Conservation (phyloP, 1,140 invertebrate species). For the Megalopta genalis region DNA sequence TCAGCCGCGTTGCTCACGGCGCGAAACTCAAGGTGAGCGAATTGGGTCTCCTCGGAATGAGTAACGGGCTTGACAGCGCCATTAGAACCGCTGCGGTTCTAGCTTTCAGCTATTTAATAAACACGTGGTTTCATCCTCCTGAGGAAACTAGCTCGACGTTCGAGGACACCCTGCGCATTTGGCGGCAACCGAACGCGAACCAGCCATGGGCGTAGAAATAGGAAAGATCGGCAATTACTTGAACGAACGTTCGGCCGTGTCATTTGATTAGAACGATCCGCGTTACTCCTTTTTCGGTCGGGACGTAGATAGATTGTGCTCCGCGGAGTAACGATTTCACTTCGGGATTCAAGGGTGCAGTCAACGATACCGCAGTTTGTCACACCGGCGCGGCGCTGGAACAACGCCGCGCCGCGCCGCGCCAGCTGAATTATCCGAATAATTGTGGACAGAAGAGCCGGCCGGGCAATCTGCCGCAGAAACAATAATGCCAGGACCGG, state of each 20-base stretch:
- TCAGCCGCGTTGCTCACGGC: not conserved
- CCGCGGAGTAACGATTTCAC: not conserved
- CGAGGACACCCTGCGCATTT: too few species aligned
- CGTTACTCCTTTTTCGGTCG: not conserved
- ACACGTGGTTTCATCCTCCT: not conserved
- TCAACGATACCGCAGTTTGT: constrained; percentile 28
- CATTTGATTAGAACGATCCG: constrained; percentile 17
- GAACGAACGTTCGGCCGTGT: not conserved
- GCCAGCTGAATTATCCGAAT: constrained; percentile 69
- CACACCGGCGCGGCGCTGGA: constrained; percentile 40
- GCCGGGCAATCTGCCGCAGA: constrained; percentile 58
- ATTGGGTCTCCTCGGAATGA: not conserved
- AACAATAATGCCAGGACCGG: constrained; percentile 67
- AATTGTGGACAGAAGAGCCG: constrained; percentile 56
- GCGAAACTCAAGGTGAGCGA: not conserved
- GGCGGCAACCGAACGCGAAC: too few species aligned
- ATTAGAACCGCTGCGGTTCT: not conserved
- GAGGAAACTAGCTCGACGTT: too few species aligned
- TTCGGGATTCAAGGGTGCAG: constrained; percentile 25
- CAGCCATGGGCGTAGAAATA: not conserved
- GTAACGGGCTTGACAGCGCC: not conserved
- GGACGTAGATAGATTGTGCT: constrained; percentile 14
- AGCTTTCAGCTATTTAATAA: not conserved
- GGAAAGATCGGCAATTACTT: not conserved
- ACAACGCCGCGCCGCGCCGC: too few species aligned